Evolutionary conservation across 2,797 vertebrate species (phyloP).

Genomic region (Liparis tanakae): DNA sequence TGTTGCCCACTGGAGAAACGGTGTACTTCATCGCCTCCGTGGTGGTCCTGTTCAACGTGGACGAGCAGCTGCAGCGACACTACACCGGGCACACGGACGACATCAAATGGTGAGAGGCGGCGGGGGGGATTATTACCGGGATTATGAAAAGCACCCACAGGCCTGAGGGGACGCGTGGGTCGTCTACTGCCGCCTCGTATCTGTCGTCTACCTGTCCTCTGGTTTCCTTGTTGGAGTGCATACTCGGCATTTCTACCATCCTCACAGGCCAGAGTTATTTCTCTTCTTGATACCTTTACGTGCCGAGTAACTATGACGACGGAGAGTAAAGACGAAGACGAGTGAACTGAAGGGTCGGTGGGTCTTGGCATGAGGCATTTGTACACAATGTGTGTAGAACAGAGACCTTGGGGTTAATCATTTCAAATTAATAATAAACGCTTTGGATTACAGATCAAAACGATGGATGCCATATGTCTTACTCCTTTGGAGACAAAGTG

Average conservation of each 20-base stretch:
- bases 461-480: slow-evolving; percentile 13
- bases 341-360: not conserved
- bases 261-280: not conserved
- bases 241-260: not conserved
- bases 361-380: not conserved
- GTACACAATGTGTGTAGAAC: not conserved
- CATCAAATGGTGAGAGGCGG: slow-evolving; percentile 93
- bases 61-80: slow-evolving; percentile 96
- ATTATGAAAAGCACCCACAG: not conserved
- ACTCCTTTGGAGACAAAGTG: slow-evolving; percentile 37
- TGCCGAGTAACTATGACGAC: not conserved
- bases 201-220: not conserved
- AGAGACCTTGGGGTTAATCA: slow-evolving; percentile 25
- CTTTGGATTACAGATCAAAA: slow-evolving; percentile 44
- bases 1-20: slow-evolving; percentile 96
- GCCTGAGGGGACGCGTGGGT: not conserved
- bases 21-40: slow-evolving; percentile 98
- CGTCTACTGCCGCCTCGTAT: not conserved
- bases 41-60: slow-evolving; percentile 95
- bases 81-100: slow-evolving; percentile 97
- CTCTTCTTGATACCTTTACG: not conserved
- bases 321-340: not conserved
- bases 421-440: slow-evolving; percentile 32
- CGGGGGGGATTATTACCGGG: not conserved
- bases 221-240: slow-evolving; percentile 1